Evolutionary conservation across 2,888 invertebrate species (phyloP).

Genomic region (Hydrotaea diabolus): DNA sequence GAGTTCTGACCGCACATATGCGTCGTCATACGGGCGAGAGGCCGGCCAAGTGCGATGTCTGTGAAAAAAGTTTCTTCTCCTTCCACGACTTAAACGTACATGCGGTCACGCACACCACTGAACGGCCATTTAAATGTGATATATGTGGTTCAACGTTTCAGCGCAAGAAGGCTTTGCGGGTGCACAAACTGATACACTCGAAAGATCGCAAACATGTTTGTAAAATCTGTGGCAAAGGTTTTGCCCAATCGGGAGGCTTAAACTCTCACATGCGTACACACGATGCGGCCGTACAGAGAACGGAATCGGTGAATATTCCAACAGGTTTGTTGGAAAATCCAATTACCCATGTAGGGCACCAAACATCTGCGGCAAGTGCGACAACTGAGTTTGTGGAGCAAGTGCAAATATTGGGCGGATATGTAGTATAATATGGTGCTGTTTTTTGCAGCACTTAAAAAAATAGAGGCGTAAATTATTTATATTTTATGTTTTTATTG

Average conservation of each 20-base stretch:
- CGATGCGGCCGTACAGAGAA: slow-evolving; percentile 62
- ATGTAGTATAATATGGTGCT: no score
- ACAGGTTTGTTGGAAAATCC: neutral
- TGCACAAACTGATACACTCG: slow-evolving; percentile 76
- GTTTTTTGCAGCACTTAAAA: neutral
- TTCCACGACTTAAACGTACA: slow-evolving; percentile 78
- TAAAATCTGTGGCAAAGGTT: slow-evolving; percentile 76
- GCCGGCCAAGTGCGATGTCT: slow-evolving; percentile 76
- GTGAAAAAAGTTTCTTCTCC: slow-evolving; percentile 76
- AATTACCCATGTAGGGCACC: neutral
- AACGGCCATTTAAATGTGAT: slow-evolving; percentile 73
- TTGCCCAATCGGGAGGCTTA: slow-evolving; percentile 77
- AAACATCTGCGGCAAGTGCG: neutral
- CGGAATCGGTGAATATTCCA: neutral
- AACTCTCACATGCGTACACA: slow-evolving; percentile 77
- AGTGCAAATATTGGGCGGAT: no score
- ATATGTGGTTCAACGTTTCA: slow-evolving; percentile 77
- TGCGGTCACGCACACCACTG: slow-evolving; percentile 76
- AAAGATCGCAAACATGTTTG: slow-evolving; percentile 76
- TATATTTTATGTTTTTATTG: neutral
- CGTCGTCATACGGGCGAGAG: slow-evolving; percentile 76
- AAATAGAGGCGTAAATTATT: neutral
- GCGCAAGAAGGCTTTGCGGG: slow-evolving; percentile 77
- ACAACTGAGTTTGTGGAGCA: no score
- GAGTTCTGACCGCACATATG: slow-evolving; percentile 77